phyloP scores from a whole-genome alignment of 2,888 invertebrate genomes.

The Chouioia cunea region DNA sequence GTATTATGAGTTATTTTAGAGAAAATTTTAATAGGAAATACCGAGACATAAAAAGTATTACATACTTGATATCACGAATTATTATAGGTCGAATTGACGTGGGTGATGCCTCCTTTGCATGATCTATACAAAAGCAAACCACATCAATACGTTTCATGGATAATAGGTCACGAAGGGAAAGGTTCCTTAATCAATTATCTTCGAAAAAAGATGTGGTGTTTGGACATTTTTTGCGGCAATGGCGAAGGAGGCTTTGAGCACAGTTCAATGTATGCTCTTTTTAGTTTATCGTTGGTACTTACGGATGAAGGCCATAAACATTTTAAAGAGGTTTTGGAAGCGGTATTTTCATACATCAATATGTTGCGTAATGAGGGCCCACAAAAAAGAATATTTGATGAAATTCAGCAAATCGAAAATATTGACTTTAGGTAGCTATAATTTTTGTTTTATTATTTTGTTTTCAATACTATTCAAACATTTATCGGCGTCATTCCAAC shows the following conservation, averaged over 20 bases:
- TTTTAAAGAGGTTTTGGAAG: conserved; percentile 79
- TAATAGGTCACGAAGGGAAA: conserved; percentile 89
- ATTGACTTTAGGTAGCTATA: conserved; percentile 69
- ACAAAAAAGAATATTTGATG: conserved; percentile 74
- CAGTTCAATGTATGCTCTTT: conserved; percentile 83
- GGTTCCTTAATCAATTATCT: conserved; percentile 86
- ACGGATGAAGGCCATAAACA: conserved; percentile 83
- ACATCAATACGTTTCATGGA: conserved; percentile 77
- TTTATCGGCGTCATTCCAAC: neutral
- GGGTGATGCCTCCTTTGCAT: conserved; percentile 75
- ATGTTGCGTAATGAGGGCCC: conserved; percentile 79
- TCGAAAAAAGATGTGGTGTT: conserved; percentile 82
- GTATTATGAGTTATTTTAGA: conserved; percentile 60
- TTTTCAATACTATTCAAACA: neutral
- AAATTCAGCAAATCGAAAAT: conserved; percentile 75
- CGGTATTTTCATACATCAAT: conserved; percentile 84
- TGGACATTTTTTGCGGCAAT: conserved; percentile 79
- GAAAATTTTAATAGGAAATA: too few species aligned
- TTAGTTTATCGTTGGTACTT: conserved; percentile 79
- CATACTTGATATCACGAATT: neutral
- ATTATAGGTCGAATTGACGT: conserved; percentile 73
- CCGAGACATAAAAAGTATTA: too few species aligned
- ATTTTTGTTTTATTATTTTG: conserved; percentile 7
- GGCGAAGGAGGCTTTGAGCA: conserved; percentile 83
- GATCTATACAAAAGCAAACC: conserved; percentile 82